Evolutionary conservation across 1,140 invertebrate species (phyloP), one percentile per base, ranked within the genome.

Genomic region (Temnothorax nylanderi): DNA sequence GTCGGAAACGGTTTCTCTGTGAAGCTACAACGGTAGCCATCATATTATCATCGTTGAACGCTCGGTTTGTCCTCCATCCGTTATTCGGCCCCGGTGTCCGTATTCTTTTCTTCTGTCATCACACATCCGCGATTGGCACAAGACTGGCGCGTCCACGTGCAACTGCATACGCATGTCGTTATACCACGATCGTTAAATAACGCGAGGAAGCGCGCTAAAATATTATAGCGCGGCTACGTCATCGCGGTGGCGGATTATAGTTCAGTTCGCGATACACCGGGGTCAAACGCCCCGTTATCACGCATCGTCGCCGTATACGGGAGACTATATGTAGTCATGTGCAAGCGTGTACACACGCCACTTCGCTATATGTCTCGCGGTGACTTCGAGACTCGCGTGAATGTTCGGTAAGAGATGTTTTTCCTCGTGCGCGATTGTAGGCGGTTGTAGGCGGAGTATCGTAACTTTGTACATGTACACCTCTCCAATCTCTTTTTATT

Each of bases 271-370:
- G 92, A 92, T 93, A 91, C 62, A 75, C 69, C 62, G 87, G 89
- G 92, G 92, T 93, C 92, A 92, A 93, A 92, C 90, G 88, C 85
- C 91, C 87, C 91, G 82, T 89, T 93, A 93, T 93, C 91, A 78
- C 78, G 49, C 54, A 51, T 49, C 72, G 34, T 41, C 18, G 37
- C 51, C 54, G 47, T 51, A 74, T 67, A 72, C 32, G 67, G 64
- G 32, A 51, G 51, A 80, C 58, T 41, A n/a, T 41, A n/a, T 44
- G 76, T 37, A 51, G 58, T 54, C 54, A 58, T 37, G 32, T 11
- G 37, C 64, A n/a, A 26, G 65, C 41, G 85, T 71, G 44, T 41
- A 34, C 13, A 34, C 77, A 69, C 64, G 47, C n/a, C n/a, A 81
- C 44, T 26, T 21, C 32, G 32, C 26, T 21, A n/a, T 69, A 21